Evolutionary conservation across 2,888 invertebrate genomes (phyloP).

Genomic region (Unio delphinus): DNA sequence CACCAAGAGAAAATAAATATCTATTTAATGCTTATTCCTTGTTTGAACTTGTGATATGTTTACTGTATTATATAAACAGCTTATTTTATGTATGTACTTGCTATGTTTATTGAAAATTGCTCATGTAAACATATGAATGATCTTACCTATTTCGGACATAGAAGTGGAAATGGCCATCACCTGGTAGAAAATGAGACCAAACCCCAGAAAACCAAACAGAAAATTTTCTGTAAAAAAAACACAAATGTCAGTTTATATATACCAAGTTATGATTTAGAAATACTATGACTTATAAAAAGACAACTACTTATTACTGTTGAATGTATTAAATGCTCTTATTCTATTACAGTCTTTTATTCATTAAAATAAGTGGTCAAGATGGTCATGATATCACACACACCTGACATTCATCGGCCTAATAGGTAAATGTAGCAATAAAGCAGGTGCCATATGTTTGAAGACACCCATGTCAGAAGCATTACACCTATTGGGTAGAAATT

Average conservation of each 20-base stretch:
- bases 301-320: too few species aligned
- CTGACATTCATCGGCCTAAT: too few species aligned
- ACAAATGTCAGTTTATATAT: neutral
- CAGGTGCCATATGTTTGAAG: too few species aligned
- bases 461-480: too few species aligned
- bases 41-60: neutral
- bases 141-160: conserved; percentile 31
- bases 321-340: too few species aligned
- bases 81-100: neutral
- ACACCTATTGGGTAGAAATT: too few species aligned
- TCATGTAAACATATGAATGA: neutral
- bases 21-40: neutral
- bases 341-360: too few species aligned
- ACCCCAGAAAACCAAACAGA: conserved; percentile 77
- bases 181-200: conserved; percentile 76
- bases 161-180: conserved; percentile 59
- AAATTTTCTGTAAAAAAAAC: conserved; percentile 74
- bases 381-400: too few species aligned
- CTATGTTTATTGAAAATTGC: neutral
- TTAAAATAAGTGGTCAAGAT: too few species aligned
- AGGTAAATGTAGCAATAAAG: too few species aligned
- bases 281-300: too few species aligned
- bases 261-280: too few species aligned
- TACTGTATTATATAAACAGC: neutral
- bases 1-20: neutral